phyloP scores from a whole-genome alignment of 2,797 vertebrate species.

The Etheostoma perlongum region DNA sequence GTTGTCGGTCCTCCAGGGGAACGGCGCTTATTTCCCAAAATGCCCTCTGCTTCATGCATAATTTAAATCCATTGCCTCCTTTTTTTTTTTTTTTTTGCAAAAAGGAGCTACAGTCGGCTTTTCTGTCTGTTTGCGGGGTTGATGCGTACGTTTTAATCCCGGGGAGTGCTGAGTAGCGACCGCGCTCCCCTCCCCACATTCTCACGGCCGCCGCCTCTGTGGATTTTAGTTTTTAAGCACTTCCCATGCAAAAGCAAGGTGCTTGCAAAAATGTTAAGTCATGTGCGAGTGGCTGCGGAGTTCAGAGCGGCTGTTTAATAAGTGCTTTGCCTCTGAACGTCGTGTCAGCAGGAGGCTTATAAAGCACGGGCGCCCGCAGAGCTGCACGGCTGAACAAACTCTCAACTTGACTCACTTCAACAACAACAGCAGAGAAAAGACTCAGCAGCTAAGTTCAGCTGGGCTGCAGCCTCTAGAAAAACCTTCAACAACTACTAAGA shows the following conservation, averaged over 20 bases:
- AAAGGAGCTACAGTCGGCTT: slow-evolving; percentile 69
- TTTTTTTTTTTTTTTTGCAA: slow-evolving; percentile 27
- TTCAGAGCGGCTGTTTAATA: slow-evolving; percentile 64
- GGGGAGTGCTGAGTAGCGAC: slow-evolving; percentile 63
- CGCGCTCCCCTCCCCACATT: slow-evolving; percentile 21
- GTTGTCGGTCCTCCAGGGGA: slow-evolving; percentile 49
- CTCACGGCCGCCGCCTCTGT: slow-evolving; percentile 46
- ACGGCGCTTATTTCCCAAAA: slow-evolving; percentile 79
- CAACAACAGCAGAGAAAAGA: slow-evolving; percentile 15
- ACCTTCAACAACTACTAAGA: background rate
- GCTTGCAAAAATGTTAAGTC: slow-evolving; percentile 73
- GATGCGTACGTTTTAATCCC: slow-evolving; percentile 65
- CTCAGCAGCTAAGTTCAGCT: slow-evolving; percentile 25
- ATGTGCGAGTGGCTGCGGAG: slow-evolving; percentile 60
- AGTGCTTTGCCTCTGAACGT: slow-evolving; percentile 55
- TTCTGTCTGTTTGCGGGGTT: slow-evolving; percentile 65
- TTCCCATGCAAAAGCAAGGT: slow-evolving; percentile 66
- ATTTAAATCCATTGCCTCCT: slow-evolving; percentile 78
- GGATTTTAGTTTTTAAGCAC: slow-evolving; percentile 70
- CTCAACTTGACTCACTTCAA: slow-evolving; percentile 21
- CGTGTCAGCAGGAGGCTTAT: slow-evolving; percentile 66
- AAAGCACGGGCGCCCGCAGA: slow-evolving; percentile 26
- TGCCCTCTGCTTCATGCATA: slow-evolving; percentile 79
- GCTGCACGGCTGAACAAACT: slow-evolving; percentile 39
- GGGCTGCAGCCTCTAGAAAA: slow-evolving; percentile 16